A percentile compares a stretch with the other conserved stretches of the same genome.
phyloP scores from a whole-genome alignment of 2,113 vertebrate genomes.

The Platysteira castanea region DNA sequence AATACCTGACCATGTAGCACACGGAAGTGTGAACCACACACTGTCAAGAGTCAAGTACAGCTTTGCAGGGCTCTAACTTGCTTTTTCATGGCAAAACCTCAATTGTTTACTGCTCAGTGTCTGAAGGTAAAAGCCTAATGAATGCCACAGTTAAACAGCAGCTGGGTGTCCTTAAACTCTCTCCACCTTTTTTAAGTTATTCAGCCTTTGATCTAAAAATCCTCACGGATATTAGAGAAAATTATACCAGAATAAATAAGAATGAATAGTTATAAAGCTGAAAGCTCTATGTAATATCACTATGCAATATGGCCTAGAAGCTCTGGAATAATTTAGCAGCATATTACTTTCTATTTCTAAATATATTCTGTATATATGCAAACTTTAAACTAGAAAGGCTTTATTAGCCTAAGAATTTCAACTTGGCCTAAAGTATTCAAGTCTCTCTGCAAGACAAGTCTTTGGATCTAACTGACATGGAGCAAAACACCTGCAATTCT shows the following conservation, averaged over 20 bases:
- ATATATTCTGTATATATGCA: not conserved
- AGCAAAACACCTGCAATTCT: not conserved
- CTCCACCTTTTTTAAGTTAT: not conserved
- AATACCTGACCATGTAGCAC: not conserved
- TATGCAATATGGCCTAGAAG: not conserved
- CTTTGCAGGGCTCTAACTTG: not conserved
- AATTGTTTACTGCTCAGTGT: not conserved
- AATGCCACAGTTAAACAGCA: not conserved
- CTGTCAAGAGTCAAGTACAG: not conserved
- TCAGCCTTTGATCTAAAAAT: not conserved
- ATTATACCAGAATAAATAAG: not conserved
- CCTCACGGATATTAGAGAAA: not conserved
- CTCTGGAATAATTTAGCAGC: not conserved
- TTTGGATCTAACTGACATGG: not conserved
- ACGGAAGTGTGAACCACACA: fast-evolving
- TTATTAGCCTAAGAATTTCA: not conserved
- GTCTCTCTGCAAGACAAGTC: not conserved
- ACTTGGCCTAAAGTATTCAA: not conserved
- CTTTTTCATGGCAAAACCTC: not conserved
- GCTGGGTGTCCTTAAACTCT: not conserved
- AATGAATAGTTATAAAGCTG: not conserved
- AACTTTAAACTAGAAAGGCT: not conserved
- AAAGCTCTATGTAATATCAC: not conserved
- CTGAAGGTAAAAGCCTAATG: not conserved
- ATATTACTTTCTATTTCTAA: not conserved